Base-by-base conservation (phyloP, 2,113 vertebrate species). In the Centrocercus urophasianus region DNA sequence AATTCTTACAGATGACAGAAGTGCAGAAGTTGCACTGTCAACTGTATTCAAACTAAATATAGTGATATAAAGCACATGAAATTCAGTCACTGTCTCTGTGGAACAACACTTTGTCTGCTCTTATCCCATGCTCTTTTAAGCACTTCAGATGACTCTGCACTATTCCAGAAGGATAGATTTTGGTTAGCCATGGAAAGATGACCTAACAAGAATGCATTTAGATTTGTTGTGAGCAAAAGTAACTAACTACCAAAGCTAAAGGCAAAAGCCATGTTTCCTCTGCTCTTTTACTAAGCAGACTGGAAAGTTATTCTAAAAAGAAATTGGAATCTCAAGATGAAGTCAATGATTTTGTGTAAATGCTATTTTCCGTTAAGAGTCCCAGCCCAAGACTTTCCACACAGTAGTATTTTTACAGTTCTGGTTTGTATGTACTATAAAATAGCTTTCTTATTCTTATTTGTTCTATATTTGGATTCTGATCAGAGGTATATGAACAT, bases 311-410 rank as follows among this genome's bases (percentile, higher is more conserved):
- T 3, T 30, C 25, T 8, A 32, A 47, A 64, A 88, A 69, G 2
- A 90, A 74, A 48, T 19, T n/a, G 4, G 5, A 64, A 64, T 13
- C 56, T 38, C 25, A 71, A 77, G 64, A 28, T 50, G 2, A 81
- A 64, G 61, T 67, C 0, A 85, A 56, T 32, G 73, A 8, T 21
- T 5, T 52, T 8, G 4, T n/a, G 54, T 65, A 89, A 85, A 61
- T 52, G 5, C 1, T 1, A 4, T 47, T 73, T 13, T 3, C 2
- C 16, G 3, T 5, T 11, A 38, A 8, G 13, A 52, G 8, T n/a
- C 12, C 4, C 21, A 80, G 28, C 5, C 6, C 17, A 52, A 14
- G 15, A 43, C 0, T 1, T 79, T 66, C 27, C 81, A 20, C 32
- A 15, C 8, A 56, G 34, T n/a, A 38, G 2, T 34, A 47, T 15